Conservation (phyloP, 2,797 vertebrate species). For the Gadopsis bispinosus region DNA sequence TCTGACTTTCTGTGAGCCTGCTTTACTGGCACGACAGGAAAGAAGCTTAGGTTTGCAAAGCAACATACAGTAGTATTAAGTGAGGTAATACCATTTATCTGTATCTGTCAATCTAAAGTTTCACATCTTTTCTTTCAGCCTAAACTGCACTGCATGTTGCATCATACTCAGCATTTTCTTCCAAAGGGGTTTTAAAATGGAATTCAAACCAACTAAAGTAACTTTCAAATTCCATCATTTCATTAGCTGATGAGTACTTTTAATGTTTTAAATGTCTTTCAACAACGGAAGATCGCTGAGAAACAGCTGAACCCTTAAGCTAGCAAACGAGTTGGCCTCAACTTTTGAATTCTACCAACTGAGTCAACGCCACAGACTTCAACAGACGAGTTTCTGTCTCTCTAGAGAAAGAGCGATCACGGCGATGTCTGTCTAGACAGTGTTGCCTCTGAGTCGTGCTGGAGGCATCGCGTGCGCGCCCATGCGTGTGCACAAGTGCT, state of each 20-base stretch:
- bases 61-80: neutral
- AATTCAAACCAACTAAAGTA: constrained; percentile 2
- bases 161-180: too few species aligned
- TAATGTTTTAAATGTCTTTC: constrained; percentile 16
- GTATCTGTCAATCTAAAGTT: neutral
- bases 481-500: constrained; percentile 43
- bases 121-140: neutral
- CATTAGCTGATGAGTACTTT: neutral
- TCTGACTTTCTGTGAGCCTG: constrained; percentile 13
- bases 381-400: constrained; percentile 47
- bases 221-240: constrained; percentile 15
- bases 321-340: neutral
- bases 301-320: neutral
- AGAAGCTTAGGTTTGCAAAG: constrained; percentile 1
- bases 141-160: neutral
- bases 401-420: constrained; percentile 23
- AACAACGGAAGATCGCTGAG: neutral
- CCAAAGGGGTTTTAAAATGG: neutral
- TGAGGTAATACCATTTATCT: neutral
- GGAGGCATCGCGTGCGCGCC: constrained; percentile 3
- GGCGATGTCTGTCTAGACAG: constrained; percentile 64
- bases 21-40: constrained; percentile 13
- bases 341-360: constrained; percentile 1
- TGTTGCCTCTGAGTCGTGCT: constrained; percentile 53
- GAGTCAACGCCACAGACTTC: neutral